A percentile compares a stretch with the other conserved stretches of the same genome.
These are phyloP conservation scores for Lophotis ruficrista DNA, from an alignment of 2,113 vertebrate genomes.

Conservation along the genomic window DNA sequence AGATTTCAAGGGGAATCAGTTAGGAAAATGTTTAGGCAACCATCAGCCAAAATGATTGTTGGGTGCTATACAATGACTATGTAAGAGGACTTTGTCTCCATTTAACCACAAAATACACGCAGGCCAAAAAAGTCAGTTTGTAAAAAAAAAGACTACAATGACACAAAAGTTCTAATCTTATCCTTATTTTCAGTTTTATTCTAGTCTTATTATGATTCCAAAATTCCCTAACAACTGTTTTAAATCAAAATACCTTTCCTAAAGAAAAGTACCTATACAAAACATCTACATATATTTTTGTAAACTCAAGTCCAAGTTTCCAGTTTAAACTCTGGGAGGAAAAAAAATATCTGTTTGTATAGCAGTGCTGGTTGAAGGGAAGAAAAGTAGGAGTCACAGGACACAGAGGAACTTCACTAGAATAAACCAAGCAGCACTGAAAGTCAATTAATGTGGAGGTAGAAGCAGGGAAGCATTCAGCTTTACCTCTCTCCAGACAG, in stretches of 20 bases:
- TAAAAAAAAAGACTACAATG: neutral
- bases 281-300: neutral
- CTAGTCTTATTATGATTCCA: neutral
- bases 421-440: constrained; percentile 10
- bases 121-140: neutral
- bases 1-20: neutral
- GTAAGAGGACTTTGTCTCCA: neutral
- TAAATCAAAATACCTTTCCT: neutral
- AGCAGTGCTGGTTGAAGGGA: neutral
- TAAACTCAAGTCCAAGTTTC: neutral
- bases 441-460: constrained; percentile 29
- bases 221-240: neutral
- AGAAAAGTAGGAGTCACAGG: neutral
- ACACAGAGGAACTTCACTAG: neutral
- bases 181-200: neutral
- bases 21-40: neutral
- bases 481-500: constrained; percentile 49
- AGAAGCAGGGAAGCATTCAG: constrained; percentile 28
- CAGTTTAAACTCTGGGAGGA: neutral
- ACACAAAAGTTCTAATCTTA: neutral
- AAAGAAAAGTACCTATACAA: neutral
- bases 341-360: neutral
- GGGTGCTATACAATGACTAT: neutral
- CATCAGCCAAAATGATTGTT: neutral
- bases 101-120: neutral